Base-by-base conservation (phyloP, 2,797 vertebrate genomes). In the Cuculus canorus region DNA sequence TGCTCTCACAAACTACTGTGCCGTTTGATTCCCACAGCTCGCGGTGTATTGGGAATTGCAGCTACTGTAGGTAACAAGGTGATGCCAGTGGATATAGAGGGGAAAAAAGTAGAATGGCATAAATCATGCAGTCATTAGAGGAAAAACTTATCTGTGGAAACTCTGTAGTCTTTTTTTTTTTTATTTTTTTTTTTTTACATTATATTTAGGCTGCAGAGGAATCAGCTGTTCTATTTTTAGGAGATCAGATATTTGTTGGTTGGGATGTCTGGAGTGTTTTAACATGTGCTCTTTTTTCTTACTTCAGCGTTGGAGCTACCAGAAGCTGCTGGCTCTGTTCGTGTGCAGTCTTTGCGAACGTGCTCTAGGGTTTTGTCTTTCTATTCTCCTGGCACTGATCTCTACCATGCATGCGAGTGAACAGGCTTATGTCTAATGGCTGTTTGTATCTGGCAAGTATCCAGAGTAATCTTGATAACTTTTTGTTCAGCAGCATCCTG, bases 351-450 rank as follows among this genome's bases (percentile, higher is more conserved):
- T 97, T 77, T 92, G 86, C 88, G 86, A 93, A 91, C 76, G 54
- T 3, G 60, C 95, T 95, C 92, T 61, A 79, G 95, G 93, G 80
- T 95, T 97, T 95, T 95, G 68, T 92, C 93, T 97, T 95, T 82
- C 91, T 94, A 12, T 77, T 94, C 94, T 91, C 84, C 90, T 76
- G 95, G 96, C 71, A 70, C 82, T 28, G 9, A 35, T 93, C 92
- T 96, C 95, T 88, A 69, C 82, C 86, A 25, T 52, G 77, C 92
- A 41, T 83, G 86, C 90, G 93, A 92, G 96, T 72, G 90, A 91
- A 72, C 88, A 92, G 93, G 90, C 95, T 96, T 78, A 47, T 78
- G 72, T 92, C 93, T 97, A 90, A 96, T 95, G 96, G 95, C 96
- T 97, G 88, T 96, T 92, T 88, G 63, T 90, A 28, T 65, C 84